Conservation (phyloP, 1,140 invertebrate genomes). For the Drosophila watanabei region DNA sequence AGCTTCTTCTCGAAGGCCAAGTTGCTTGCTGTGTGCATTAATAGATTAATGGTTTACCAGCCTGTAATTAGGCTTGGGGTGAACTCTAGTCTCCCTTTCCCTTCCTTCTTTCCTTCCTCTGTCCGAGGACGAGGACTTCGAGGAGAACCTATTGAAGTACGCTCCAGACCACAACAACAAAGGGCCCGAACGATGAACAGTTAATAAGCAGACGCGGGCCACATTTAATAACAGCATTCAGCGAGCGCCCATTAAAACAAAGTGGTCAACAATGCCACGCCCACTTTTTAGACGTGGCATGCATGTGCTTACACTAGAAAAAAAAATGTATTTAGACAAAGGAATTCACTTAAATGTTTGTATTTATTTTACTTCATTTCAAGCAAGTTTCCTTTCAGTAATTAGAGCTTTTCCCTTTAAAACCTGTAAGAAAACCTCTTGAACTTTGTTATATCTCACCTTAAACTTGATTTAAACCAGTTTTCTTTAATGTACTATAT, state of each 20-base stretch:
- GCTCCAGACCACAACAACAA: constrained; percentile 23
- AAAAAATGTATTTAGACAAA: background rate
- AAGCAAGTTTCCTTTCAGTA: too few species aligned
- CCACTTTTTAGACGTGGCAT: constrained; percentile 8
- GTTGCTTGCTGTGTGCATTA: constrained; percentile 66
- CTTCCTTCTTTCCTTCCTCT: too few species aligned
- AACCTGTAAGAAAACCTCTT: background rate
- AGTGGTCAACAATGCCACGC: constrained; percentile 74
- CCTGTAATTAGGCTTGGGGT: constrained; percentile 49
- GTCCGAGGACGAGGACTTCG: background rate
- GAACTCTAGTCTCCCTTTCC: background rate
- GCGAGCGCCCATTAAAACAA: constrained; percentile 73
- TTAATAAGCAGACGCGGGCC: constrained; percentile 76
- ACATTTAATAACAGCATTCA: constrained; percentile 76
- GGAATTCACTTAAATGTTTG: background rate
- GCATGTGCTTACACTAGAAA: background rate
- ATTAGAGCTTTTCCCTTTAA: background rate
- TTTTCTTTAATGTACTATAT: background rate
- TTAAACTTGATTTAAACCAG: too few species aligned
- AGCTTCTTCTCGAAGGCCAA: constrained; percentile 47
- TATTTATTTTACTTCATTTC: background rate
- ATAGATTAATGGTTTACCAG: constrained; percentile 71
- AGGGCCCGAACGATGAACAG: constrained; percentile 29
- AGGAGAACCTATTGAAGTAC: constrained; percentile 24
- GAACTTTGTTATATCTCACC: background rate